Evolutionary conservation across 2,113 vertebrate genomes (phyloP).

Genomic region (Chlamydotis undulata): DNA sequence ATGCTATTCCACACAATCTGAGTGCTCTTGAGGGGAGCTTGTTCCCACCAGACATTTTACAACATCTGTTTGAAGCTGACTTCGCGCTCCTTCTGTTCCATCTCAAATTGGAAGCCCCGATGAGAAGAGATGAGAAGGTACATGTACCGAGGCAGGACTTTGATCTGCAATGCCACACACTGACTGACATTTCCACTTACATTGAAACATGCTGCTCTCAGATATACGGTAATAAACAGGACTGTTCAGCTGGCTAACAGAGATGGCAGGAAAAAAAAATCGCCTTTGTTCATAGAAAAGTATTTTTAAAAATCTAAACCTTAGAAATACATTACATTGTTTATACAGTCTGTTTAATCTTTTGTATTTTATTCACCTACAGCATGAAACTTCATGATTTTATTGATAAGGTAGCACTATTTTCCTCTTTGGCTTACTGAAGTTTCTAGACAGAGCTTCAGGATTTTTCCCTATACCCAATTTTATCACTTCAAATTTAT

Average conservation of each 20-base stretch:
- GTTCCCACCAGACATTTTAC: slow-evolving; percentile 59
- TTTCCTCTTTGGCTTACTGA: background rate
- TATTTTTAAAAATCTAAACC: background rate
- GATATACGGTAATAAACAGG: slow-evolving; percentile 44
- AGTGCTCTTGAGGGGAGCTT: slow-evolving; percentile 53
- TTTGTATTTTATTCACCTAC: background rate
- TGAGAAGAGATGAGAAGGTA: slow-evolving; percentile 61
- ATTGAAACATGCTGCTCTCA: slow-evolving; percentile 47
- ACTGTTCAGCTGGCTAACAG: slow-evolving; percentile 42
- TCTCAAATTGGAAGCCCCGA: slow-evolving; percentile 52
- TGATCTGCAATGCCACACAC: slow-evolving; percentile 50
- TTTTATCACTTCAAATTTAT: background rate
- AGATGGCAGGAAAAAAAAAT: background rate
- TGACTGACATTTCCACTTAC: slow-evolving; percentile 65
- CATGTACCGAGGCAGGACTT: slow-evolving; percentile 36
- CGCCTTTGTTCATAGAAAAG: background rate
- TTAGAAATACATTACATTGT: background rate
- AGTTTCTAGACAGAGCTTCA: background rate
- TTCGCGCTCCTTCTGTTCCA: slow-evolving; percentile 56
- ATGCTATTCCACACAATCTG: slow-evolving; percentile 32
- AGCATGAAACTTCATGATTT: background rate
- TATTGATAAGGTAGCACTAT: background rate
- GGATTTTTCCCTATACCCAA: background rate
- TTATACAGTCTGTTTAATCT: background rate
- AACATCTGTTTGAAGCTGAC: slow-evolving; percentile 68